Base-by-base conservation (phyloP, 1,140 invertebrate species). In the Atta texana region DNA sequence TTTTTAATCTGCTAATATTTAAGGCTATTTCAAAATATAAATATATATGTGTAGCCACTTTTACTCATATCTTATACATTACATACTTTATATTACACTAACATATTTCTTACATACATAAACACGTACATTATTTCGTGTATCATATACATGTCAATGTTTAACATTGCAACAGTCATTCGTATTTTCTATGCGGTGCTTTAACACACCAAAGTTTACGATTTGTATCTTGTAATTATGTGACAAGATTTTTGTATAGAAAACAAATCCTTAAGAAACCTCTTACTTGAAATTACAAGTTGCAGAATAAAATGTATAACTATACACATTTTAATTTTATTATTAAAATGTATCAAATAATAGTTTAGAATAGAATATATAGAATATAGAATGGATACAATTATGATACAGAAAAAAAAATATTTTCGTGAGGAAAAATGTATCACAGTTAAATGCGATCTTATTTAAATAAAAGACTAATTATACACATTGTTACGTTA, bases 381-480 rank as follows among this genome's bases (percentile, higher is more conserved):
- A 21, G 6, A 59, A 75, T 55, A n/a, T 34, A 74, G 28, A 55
- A 74, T 18, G 2, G 6, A 55, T 57, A 39, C 34, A 21, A 55
- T 34, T 34, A 31, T 34, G 34, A 69, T 69, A 16, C 71, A 18
- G 14, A 53, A 55, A 55, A 55, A 55, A 55, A 53, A 39, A 28
- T 59, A 18, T 68, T 63, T 39, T 53, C 21, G 3, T 72, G 10
- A 10, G 55, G 5, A 31, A 59, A 77, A 64, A 85, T 49, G 2
- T 88, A 89, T 87, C 86, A 89, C 88, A 87, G 86, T 89, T 89
- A 55, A 66, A 55, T 68, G 81, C 49, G 24, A 76, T 75, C 53
- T 59, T 34, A 66, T 57, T 77, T n/a, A 21, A 14, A 64, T 77
- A 64, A 18, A 34, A 44, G 2, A 63, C 57, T 63, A 76, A 68